These are phyloP conservation scores for Planococcus citri DNA, from an alignment of 1,140 invertebrate genomes.

Conservation along the genomic window DNA sequence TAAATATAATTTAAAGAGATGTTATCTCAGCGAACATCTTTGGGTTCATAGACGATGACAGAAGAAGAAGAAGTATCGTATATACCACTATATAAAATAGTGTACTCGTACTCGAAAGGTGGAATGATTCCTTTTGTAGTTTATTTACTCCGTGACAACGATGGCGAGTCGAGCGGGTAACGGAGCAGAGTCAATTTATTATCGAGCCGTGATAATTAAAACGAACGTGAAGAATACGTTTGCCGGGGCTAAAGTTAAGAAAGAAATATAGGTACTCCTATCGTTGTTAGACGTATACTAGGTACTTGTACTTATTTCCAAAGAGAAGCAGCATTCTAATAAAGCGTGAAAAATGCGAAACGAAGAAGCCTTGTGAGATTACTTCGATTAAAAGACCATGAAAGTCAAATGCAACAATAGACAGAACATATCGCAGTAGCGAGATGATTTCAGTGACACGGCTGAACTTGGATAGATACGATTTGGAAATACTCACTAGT, in stretches of 20 bases:
- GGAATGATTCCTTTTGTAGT: neutral
- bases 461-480: neutral
- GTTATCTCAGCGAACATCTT: neutral
- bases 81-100: no score
- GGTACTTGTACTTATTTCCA: no score
- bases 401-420: neutral
- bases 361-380: neutral
- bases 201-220: neutral
- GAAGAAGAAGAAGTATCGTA: neutral
- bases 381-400: neutral
- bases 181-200: neutral
- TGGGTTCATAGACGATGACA: no score
- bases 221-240: conserved; percentile 6
- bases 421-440: no score
- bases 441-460: neutral
- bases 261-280: no score
- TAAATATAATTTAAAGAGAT: neutral
- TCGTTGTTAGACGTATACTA: neutral
- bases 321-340: neutral
- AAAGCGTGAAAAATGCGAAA: conserved; percentile 6
- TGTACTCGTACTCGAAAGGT: neutral
- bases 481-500: no score
- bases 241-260: neutral
- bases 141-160: neutral
- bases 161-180: neutral